A percentile compares a stretch with the other conserved stretches of the same genome.
Evolutionary conservation across 2,888 invertebrate genomes (phyloP).

Genomic region (Erebia epiphron): DNA sequence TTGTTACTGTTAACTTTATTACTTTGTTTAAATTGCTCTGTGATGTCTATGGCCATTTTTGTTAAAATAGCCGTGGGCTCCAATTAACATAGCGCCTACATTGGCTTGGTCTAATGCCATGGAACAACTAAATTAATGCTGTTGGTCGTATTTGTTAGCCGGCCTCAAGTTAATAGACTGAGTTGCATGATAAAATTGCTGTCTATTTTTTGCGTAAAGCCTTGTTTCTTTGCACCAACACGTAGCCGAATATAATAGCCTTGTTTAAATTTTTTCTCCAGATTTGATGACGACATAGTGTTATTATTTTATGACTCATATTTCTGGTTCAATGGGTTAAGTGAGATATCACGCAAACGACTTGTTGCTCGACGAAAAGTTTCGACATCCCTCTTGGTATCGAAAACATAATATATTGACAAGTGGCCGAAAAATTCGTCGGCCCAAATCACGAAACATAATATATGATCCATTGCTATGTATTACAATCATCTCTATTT

Average conservation of each 20-base stretch:
- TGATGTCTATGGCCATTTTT: slow-evolving; percentile 22
- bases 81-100: slow-evolving; percentile 36
- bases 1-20: slow-evolving; percentile 10
- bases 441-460: too few species aligned
- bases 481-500: too few species aligned
- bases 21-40: slow-evolving; percentile 16
- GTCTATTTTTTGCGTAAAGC: slow-evolving; percentile 21
- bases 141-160: slow-evolving; percentile 17
- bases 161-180: slow-evolving; percentile 28
- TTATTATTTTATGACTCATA: slow-evolving; percentile 36
- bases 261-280: slow-evolving; percentile 39
- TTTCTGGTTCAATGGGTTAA: slow-evolving; percentile 18
- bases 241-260: slow-evolving; percentile 47
- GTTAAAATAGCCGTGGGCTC: slow-evolving; percentile 28
- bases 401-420: neutral
- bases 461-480: too few species aligned
- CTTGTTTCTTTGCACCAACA: slow-evolving; percentile 31
- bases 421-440: neutral
- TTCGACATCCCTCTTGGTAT: neutral
- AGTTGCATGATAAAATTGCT: slow-evolving; percentile 30
- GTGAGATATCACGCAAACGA: neutral
- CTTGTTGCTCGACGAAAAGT: neutral
- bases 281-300: slow-evolving; percentile 43
- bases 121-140: slow-evolving; percentile 23
- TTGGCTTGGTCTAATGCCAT: slow-evolving; percentile 28